Evolutionary conservation across 2,888 invertebrate genomes (phyloP).

Genomic region (Bombylius discolor): DNA sequence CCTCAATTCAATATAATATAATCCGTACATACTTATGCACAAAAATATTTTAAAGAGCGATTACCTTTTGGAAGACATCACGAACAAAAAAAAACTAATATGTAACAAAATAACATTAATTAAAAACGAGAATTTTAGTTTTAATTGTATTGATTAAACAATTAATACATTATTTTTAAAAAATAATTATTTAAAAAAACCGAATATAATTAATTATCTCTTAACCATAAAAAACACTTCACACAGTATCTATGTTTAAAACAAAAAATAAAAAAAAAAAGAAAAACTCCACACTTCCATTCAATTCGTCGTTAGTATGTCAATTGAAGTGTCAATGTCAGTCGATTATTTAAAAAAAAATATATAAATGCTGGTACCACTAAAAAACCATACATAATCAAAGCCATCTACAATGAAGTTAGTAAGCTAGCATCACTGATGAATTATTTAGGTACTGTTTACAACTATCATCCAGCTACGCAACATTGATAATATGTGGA

Average conservation of each 20-base stretch:
- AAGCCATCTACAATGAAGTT: no score
- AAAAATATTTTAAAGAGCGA: no score
- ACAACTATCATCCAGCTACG: no score
- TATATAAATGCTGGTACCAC: no score
- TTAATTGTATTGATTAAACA: no score
- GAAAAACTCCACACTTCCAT: background rate
- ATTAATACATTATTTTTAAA: background rate
- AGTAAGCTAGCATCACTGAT: no score
- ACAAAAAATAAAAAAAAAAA: background rate
- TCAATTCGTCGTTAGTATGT: background rate
- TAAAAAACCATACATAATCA: no score
- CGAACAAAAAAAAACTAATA: constrained; percentile 6
- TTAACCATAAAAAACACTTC: background rate
- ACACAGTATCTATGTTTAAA: background rate
- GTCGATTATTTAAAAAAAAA: no score
- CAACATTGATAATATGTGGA: no score
- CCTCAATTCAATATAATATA: no score
- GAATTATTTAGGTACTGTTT: no score
- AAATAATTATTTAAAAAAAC: background rate
- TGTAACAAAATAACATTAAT: background rate
- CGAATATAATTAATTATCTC: background rate
- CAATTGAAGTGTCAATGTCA: background rate
- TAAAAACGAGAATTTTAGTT: background rate
- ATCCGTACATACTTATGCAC: no score
- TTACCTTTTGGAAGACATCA: constrained; percentile 9